Percentiles rank a stretch among this genome's conserved stretches.
These are phyloP conservation scores for Phoeniculus purpureus DNA, from an alignment of 2,797 vertebrate species.

Conservation along the genomic window DNA sequence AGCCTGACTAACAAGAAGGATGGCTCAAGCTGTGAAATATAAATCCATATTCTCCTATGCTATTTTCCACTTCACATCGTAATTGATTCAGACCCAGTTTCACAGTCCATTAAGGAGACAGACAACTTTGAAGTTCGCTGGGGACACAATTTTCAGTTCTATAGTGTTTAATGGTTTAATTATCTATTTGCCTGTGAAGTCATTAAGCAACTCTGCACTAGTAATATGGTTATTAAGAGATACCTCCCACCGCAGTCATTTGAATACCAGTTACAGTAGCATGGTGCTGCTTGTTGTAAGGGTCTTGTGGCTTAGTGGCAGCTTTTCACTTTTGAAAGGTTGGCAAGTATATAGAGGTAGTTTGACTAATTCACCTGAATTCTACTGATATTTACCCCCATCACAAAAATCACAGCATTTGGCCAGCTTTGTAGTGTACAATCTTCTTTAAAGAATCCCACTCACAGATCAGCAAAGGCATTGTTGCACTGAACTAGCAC, in stretches of 20 bases:
- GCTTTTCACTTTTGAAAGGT: neutral
- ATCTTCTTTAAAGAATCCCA: neutral
- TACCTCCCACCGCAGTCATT: neutral
- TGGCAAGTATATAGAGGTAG: neutral
- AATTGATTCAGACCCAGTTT: neutral
- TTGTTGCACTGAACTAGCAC: neutral
- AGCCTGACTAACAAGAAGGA: neutral
- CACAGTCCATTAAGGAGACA: slow-evolving; percentile 27
- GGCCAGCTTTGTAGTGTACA: neutral
- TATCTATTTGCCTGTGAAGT: slow-evolving; percentile 41
- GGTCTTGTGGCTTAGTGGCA: slow-evolving; percentile 1
- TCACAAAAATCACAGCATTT: slow-evolving; percentile 16
- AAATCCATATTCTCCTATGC: neutral
- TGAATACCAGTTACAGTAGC: slow-evolving; percentile 12
- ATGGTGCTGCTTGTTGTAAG: neutral
- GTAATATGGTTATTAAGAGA: slow-evolving; percentile 12
- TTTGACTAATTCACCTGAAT: slow-evolving; percentile 21
- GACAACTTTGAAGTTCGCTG: neutral
- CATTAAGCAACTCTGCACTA: slow-evolving; percentile 36
- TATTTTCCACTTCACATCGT: neutral
- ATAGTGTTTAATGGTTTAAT: slow-evolving; percentile 39
- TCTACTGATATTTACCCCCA: neutral
- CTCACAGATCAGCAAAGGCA: neutral
- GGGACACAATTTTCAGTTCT: slow-evolving; percentile 37
- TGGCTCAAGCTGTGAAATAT: neutral